A percentile compares a stretch with the other conserved stretches of the same genome.
These are phyloP conservation scores for Zaprionus nigranus DNA, from an alignment of 1,140 invertebrate genomes.

Conservation along the genomic window DNA sequence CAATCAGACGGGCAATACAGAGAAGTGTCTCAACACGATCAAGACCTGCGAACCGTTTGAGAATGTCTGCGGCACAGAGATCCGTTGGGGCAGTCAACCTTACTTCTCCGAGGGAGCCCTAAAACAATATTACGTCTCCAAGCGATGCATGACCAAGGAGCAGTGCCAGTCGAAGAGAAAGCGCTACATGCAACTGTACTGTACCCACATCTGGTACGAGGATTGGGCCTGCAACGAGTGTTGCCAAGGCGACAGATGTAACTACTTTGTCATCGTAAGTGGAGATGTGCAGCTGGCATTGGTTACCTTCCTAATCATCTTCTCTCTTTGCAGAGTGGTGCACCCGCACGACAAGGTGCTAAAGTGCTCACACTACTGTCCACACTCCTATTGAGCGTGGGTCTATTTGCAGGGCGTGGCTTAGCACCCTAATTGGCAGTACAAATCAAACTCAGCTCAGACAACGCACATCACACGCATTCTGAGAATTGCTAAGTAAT, in stretches of 20 bases:
- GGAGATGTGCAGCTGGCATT: not conserved
- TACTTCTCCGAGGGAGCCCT: slow-evolving; percentile 97
- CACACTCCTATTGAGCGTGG: slow-evolving; percentile 25
- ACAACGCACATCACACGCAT: slow-evolving; percentile 23
- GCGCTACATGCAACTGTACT: slow-evolving; percentile 89
- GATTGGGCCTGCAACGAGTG: slow-evolving; percentile 99
- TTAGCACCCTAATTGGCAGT: slow-evolving; percentile 27
- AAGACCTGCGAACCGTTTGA: slow-evolving; percentile 94
- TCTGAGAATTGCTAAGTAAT: slow-evolving; percentile 24
- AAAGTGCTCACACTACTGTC: slow-evolving; percentile 13
- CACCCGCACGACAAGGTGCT: not conserved
- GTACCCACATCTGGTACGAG: slow-evolving; percentile 98
- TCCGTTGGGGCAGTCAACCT: slow-evolving; percentile 96
- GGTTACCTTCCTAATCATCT: not conserved
- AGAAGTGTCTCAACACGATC: slow-evolving; percentile 97
- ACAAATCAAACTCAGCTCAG: not conserved
- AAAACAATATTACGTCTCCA: slow-evolving; percentile 97
- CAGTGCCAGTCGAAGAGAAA: slow-evolving; percentile 90
- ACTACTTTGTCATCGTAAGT: slow-evolving; percentile 98
- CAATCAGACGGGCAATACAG: slow-evolving; percentile 95
- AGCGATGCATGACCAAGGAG: slow-evolving; percentile 93
- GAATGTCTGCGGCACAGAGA: slow-evolving; percentile 95
- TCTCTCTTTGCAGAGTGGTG: slow-evolving; percentile 55
- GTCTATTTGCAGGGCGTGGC: slow-evolving; percentile 16
- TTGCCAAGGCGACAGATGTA: slow-evolving; percentile 98